Conservation (phyloP, 2,888 invertebrate species). For the Thera obeliscata region DNA sequence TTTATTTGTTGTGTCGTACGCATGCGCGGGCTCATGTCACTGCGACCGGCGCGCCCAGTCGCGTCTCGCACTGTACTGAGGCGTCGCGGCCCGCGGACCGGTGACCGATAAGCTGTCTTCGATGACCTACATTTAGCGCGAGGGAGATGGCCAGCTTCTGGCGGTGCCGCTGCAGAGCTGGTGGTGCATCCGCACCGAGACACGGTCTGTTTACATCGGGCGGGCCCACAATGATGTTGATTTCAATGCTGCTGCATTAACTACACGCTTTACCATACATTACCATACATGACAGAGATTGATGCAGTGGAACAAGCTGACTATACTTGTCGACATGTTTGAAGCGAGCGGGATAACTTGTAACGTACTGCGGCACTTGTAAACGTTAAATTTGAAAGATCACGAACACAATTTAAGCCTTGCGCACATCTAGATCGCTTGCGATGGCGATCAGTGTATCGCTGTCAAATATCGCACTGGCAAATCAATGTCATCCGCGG, state of each 20-base stretch:
- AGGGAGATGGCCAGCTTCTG: conserved; percentile 47
- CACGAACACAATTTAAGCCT: conserved; percentile 16
- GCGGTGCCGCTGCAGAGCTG: conserved; percentile 26
- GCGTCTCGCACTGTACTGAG: conserved; percentile 55
- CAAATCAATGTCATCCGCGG: too few relatives aligned
- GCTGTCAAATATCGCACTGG: too few relatives aligned
- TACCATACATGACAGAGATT: conserved; percentile 7
- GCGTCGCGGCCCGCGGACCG: conserved; percentile 34
- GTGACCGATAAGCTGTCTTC: conserved; percentile 50
- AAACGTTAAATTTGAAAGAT: conserved; percentile 10
- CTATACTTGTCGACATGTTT: conserved; percentile 8
- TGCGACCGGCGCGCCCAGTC: conserved; percentile 55
- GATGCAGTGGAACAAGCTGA: conserved; percentile 15
- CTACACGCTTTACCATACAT: background rate
- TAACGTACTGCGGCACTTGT: background rate
- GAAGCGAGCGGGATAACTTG: background rate
- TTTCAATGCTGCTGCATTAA: conserved; percentile 14
- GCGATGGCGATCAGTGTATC: too few relatives aligned
- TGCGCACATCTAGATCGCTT: too few relatives aligned
- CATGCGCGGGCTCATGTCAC: conserved; percentile 65
- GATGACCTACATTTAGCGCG: conserved; percentile 45
- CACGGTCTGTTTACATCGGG: conserved; percentile 59
- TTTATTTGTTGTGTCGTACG: conserved; percentile 57
- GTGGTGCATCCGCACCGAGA: conserved; percentile 44
- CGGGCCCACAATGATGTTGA: conserved; percentile 24